Conservation (phyloP, 2,797 vertebrate genomes). For the Cynopterus sphinx region DNA sequence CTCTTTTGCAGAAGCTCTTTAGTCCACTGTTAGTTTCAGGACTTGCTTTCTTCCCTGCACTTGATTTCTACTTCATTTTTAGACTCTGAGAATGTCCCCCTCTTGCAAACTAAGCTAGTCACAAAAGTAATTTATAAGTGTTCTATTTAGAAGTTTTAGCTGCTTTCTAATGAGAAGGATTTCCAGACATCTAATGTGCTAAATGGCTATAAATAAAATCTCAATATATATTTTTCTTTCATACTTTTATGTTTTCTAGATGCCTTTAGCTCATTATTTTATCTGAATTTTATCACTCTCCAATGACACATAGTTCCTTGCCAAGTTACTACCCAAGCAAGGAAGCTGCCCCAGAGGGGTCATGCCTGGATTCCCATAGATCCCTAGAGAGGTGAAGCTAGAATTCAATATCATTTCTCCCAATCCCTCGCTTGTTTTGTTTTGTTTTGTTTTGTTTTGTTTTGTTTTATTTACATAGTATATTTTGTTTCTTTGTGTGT, state of each 20-base stretch:
- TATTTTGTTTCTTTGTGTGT: neutral
- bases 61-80: neutral
- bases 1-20: neutral
- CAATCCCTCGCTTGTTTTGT: neutral
- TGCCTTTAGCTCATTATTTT: neutral
- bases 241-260: neutral
- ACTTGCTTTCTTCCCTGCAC: neutral
- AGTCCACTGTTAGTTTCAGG: neutral
- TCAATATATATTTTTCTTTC: neutral
- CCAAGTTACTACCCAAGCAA: neutral
- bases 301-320: neutral
- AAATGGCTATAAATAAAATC: neutral
- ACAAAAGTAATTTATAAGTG: neutral
- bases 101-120: neutral
- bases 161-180: neutral
- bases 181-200: neutral
- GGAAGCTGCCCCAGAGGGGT: neutral
- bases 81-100: neutral
- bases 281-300: neutral
- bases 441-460: neutral
- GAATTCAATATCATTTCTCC: neutral
- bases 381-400: neutral
- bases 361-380: neutral
- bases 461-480: neutral
- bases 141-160: neutral